Conservation (phyloP, 2,888 invertebrate genomes). For the Phortica okadai region DNA sequence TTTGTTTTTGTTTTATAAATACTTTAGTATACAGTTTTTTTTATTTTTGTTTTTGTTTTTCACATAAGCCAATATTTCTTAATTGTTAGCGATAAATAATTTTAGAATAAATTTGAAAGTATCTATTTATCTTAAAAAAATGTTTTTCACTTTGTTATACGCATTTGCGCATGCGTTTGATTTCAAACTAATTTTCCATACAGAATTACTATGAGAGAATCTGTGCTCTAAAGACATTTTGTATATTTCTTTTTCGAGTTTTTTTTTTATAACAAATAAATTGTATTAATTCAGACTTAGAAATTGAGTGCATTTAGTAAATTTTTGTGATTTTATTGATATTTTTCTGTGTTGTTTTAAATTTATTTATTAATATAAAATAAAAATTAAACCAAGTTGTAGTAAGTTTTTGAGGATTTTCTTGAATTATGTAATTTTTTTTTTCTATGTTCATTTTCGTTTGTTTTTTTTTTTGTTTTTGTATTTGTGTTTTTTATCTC, state of each 20-base stretch:
- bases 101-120: neutral
- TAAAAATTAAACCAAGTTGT: neutral
- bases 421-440: neutral
- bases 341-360: neutral
- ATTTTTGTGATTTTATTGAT: neutral
- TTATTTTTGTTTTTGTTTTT: neutral
- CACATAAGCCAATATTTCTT: neutral
- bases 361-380: neutral
- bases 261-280: neutral
- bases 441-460: neutral
- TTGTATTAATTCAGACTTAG: neutral
- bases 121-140: neutral
- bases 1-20: slow-evolving; percentile 3
- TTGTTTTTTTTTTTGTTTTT: neutral
- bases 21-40: slow-evolving; percentile 11
- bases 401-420: slow-evolving; percentile 11
- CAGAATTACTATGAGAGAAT: too few relatives aligned
- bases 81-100: neutral
- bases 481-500: neutral
- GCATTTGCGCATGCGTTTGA: neutral
- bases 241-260: neutral
- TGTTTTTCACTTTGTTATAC: neutral
- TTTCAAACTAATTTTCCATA: too few relatives aligned
- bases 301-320: too few relatives aligned
- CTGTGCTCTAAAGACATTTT: too few relatives aligned